These are phyloP conservation scores for Oscheius sp. DNA, from an alignment of 2,888 invertebrate species.

Conservation along the genomic window DNA sequence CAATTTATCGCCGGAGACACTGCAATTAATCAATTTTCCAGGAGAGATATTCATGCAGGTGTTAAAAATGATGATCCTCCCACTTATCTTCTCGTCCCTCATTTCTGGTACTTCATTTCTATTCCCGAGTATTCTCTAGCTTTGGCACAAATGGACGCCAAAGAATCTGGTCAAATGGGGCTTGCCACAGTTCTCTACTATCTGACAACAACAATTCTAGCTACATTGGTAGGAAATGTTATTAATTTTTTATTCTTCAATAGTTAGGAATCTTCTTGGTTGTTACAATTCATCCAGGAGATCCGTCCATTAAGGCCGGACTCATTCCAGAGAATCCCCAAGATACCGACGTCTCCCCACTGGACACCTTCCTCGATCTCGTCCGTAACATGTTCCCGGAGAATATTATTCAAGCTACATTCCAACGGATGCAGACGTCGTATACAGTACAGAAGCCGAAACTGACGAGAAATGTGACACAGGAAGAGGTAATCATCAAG, in stretches of 20 bases:
- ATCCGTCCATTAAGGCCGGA: slow-evolving; percentile 72
- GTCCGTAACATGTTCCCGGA: slow-evolving; percentile 93
- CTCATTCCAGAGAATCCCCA: slow-evolving; percentile 48
- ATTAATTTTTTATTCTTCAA: slow-evolving; percentile 7
- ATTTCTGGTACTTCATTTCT: slow-evolving; percentile 75
- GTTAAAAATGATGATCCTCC: slow-evolving; percentile 86
- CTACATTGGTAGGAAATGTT: slow-evolving; percentile 75
- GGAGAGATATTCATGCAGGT: slow-evolving; percentile 90
- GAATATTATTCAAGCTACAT: slow-evolving; percentile 84
- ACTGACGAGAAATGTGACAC: slow-evolving; percentile 44
- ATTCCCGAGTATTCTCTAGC: slow-evolving; percentile 39
- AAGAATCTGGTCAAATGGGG: slow-evolving; percentile 74
- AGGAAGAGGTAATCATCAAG: slow-evolving; percentile 21
- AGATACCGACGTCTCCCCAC: slow-evolving; percentile 68
- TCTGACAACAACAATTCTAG: slow-evolving; percentile 77
- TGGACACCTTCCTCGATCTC: slow-evolving; percentile 88
- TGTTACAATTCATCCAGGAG: slow-evolving; percentile 77
- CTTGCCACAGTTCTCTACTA: slow-evolving; percentile 77
- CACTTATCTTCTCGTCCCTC: slow-evolving; percentile 86
- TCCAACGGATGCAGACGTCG: slow-evolving; percentile 69
- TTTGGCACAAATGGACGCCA: slow-evolving; percentile 69
- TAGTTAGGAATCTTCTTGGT: slow-evolving; percentile 77
- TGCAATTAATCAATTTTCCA: slow-evolving; percentile 82
- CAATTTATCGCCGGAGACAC: slow-evolving; percentile 75
- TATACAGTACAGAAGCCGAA: slow-evolving; percentile 57